Evolutionary conservation across 1,140 invertebrate genomes (phyloP), one percentile per base, ranked within the genome.

Genomic region (Homalodisca vitripennis): DNA sequence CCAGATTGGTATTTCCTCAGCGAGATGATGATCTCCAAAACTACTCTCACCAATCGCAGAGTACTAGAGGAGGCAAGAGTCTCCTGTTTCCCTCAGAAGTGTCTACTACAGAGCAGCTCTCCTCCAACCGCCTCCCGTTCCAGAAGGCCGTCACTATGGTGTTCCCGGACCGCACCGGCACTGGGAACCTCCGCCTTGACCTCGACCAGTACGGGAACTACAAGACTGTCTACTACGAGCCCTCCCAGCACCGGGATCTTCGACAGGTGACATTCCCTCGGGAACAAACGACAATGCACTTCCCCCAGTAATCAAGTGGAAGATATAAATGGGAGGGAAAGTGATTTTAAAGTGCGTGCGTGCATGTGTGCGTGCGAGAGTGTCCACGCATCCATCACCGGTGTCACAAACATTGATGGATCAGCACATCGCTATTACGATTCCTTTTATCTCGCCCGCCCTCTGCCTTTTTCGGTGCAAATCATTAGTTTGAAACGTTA

Each of bases 161-260:
- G 29, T 78, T 78, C 69, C 77, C 76, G 0, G 76, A 76, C 41
- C 71, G 74, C 53, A 75, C 76, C 0, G 76, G 75, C 2, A 77
- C 75, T 2, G 76, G 76, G 0, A 72, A 74, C 13, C 66, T 76
- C 1, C 66, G 68, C n/a, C 65, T 74, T 31, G 74, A 76, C 17
- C 14, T 71, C 6, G 73, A 75, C 41, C 48, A 72, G 48, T 67
- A 70, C 34, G 72, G 72, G 0, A 67, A 68, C 62, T 73, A 72
- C 34, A 69, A 69, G 41, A 64, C 68, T 1, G 68, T 70, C 29
- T 66, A 66, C 34, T 66, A 46, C 63, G 27, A 63, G 17, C 26
- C 63, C 10, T 26, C 20, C 10, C 32, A 46, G 22, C 22, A 60
- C 22, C 14, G 34, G 47, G 55, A 26, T 10, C 24, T 24, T 24